phyloP scores from a whole-genome alignment of 1,140 invertebrate genomes.

The Brachionus calyciflorus region DNA sequence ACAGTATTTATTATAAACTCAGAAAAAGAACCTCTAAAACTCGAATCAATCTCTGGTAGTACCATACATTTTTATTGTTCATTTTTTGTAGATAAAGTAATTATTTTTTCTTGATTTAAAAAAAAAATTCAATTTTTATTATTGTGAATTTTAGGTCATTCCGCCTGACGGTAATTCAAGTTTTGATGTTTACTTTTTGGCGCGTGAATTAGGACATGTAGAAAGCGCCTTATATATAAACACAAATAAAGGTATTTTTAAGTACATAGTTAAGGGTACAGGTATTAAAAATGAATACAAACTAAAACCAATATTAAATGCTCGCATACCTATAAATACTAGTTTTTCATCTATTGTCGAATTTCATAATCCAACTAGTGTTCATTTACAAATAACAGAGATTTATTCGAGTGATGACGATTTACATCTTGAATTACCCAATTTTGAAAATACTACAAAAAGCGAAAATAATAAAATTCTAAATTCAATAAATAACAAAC shows the following conservation, averaged over 20 bases:
- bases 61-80: constrained; percentile 85
- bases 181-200: constrained; percentile 90
- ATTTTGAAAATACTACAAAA: background rate
- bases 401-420: constrained; percentile 34
- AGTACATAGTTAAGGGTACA: constrained; percentile 72
- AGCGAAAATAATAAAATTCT: background rate
- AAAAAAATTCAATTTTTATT: constrained; percentile 48
- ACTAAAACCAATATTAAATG: constrained; percentile 79
- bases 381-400: constrained; percentile 73
- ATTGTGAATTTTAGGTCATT: constrained; percentile 68
- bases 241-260: constrained; percentile 81
- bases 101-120: constrained; percentile 44
- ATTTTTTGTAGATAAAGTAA: constrained; percentile 83
- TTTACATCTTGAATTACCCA: constrained; percentile 24
- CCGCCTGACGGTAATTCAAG: constrained; percentile 84
- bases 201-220: constrained; percentile 79
- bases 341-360: constrained; percentile 82
- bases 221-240: constrained; percentile 85
- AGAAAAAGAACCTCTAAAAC: constrained; percentile 71
- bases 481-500: background rate
- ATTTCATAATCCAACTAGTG: constrained; percentile 86
- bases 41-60: constrained; percentile 80
- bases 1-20: constrained; percentile 76
- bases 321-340: constrained; percentile 84
- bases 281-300: constrained; percentile 82